Conservation (phyloP, 1,140 invertebrate species). For the Listronotus bonariensis region DNA sequence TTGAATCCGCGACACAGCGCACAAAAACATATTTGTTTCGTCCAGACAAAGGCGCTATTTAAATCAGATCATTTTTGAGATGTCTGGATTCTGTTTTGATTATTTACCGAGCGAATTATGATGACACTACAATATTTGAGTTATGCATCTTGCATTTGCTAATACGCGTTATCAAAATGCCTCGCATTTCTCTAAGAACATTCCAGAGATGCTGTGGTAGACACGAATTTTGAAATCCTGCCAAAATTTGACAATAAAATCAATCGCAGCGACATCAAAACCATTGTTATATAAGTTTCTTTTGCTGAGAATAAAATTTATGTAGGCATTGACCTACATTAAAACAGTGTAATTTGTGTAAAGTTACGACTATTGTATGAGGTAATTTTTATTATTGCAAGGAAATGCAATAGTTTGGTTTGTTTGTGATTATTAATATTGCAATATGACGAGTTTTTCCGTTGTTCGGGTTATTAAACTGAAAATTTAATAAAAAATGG, state of each 20-base stretch:
- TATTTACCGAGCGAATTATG: not conserved
- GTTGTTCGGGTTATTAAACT: slow-evolving; percentile 7
- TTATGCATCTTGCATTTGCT: too few relatives aligned
- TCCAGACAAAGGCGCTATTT: slow-evolving; percentile 33
- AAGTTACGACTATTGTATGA: slow-evolving; percentile 23
- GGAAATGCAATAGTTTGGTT: slow-evolving; percentile 34
- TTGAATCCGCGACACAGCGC: slow-evolving; percentile 21
- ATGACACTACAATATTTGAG: too few relatives aligned
- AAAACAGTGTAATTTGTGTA: slow-evolving; percentile 29
- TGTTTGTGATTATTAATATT: slow-evolving; percentile 31
- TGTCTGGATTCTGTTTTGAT: slow-evolving; percentile 27
- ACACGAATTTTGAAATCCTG: slow-evolving; percentile 17
- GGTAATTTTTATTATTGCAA: slow-evolving; percentile 28
- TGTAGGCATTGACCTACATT: slow-evolving; percentile 38
- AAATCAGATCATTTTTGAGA: slow-evolving; percentile 26
- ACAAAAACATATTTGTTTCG: slow-evolving; percentile 18
- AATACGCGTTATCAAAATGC: too few relatives aligned
- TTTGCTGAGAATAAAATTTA: slow-evolving; percentile 33
- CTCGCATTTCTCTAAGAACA: too few relatives aligned
- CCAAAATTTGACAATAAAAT: slow-evolving; percentile 28
- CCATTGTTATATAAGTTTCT: slow-evolving; percentile 27
- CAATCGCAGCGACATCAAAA: slow-evolving; percentile 24
- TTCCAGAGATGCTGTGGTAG: too few relatives aligned
- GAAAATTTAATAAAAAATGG: too few relatives aligned
- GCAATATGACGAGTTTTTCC: slow-evolving; percentile 15